Evolutionary conservation across 2,888 invertebrate genomes (phyloP).

Genomic region (Plagodis pulveraria): DNA sequence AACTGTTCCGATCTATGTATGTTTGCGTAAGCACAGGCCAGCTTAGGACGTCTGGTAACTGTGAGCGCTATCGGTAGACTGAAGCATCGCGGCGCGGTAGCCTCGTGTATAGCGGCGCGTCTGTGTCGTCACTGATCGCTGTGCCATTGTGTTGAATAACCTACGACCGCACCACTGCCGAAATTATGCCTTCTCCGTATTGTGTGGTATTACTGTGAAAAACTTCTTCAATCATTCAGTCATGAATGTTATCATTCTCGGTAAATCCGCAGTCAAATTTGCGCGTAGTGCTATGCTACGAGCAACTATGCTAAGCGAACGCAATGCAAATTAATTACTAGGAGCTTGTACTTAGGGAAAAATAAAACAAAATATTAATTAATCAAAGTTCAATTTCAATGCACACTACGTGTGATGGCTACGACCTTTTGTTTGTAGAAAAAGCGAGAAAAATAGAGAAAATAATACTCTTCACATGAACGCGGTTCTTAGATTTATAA

Average conservation of each 20-base stretch:
- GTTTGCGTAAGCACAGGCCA: constrained; percentile 11
- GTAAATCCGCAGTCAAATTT: background rate
- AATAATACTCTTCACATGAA: no score
- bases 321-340: no score
- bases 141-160: background rate
- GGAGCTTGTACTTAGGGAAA: no score
- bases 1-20: constrained; percentile 35
- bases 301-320: no score
- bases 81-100: constrained; percentile 49
- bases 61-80: constrained; percentile 72
- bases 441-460: no score
- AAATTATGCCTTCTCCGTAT: constrained; percentile 4
- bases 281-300: no score
- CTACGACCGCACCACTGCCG: constrained; percentile 1
- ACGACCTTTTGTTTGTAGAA: no score
- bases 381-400: no score
- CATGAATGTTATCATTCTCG: constrained; percentile 1
- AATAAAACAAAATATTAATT: no score
- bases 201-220: constrained; percentile 6
- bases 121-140: constrained; percentile 47
- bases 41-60: constrained; percentile 58
- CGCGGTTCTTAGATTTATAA: no score
- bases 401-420: no score
- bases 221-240: background rate
- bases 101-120: constrained; percentile 44